Conservation (phyloP, 2,797 vertebrate genomes). For the Orientallactaga sibirica region DNA sequence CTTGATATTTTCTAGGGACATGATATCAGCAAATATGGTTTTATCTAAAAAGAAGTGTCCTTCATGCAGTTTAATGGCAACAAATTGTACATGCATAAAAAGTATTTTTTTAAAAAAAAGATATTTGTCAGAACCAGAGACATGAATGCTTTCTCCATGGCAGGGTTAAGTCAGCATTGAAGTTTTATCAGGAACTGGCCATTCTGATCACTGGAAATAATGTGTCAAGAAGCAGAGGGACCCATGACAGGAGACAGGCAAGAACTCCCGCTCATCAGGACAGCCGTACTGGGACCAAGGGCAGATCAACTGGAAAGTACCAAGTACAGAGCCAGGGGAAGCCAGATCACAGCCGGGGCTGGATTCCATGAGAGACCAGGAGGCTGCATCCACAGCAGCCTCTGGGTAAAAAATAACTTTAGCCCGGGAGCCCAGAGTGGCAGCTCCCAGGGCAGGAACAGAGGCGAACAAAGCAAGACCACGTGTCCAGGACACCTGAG, state of each 20-base stretch:
- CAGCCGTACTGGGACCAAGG: not conserved
- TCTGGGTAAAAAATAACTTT: not conserved
- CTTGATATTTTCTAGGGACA: not conserved
- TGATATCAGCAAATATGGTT: conserved; percentile 36
- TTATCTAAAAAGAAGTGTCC: not conserved
- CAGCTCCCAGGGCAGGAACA: not conserved
- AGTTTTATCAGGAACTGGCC: not conserved
- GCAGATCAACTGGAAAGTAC: not conserved
- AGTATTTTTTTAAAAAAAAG: not conserved
- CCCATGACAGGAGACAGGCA: not conserved
- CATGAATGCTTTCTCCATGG: not conserved
- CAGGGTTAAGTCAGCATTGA: conserved; percentile 12
- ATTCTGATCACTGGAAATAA: not conserved
- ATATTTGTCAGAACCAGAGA: not conserved
- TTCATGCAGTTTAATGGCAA: conserved; percentile 40
- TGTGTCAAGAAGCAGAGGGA: not conserved
- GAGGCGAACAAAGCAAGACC: not conserved
- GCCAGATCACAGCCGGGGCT: not conserved
- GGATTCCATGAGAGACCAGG: not conserved
- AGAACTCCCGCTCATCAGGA: not conserved
- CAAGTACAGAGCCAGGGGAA: not conserved
- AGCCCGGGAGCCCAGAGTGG: not conserved
- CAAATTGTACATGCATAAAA: conserved; percentile 28
- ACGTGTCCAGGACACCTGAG: not conserved
- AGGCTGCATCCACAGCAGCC: not conserved